Base-by-base conservation (phyloP, 2,113 vertebrate genomes). In the Pterophyllum scalare region DNA sequence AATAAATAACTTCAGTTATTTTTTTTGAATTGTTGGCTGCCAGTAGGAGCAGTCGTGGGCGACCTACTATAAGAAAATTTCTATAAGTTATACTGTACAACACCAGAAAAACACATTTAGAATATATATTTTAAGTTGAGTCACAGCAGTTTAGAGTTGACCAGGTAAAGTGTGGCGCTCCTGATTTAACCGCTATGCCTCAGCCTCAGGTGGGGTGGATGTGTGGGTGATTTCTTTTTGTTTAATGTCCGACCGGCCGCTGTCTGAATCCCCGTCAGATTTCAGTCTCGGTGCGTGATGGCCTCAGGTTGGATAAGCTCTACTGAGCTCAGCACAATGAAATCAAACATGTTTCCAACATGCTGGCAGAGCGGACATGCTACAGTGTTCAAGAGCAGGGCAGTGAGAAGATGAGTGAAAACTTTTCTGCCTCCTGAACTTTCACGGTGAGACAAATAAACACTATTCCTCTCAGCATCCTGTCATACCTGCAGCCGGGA, bases 281-380 rank as follows among this genome's bases (percentile, higher is more conserved):
- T 26, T 74, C 20, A 57, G 22, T 43, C 46, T n/a, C 2, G 40
- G 20, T 0, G 61, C 8, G 35, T 43, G 35, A 65, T 13, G 14
- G 28, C 56, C n/a, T 80, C 19, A 20, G 54, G 11, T 40, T 0
- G 59, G 75, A 85, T n/a, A 7, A 52, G 77, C 59, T 76, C 38
- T 1, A 67, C 40, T 31, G 14, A 54, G 12, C 78, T 19, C 60
- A 54, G 60, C 54, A 2, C 31, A 74, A 70, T 12, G 56, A 77
- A 85, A 77, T 80, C 72, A 31, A 54, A 77, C 60, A 85, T 70
- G 60, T 80, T 33, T 60, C 40, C 59, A 85, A 76, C 56, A 78
- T 40, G 75, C 56, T 12, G 52, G 12, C 54, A 3, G 38, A 33
- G 54, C 13, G 17, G 52, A 49, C 14, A 1, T 17, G 40, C 62